Conservation (phyloP, 2,113 vertebrate species). For the Halichoeres trimaculatus region DNA sequence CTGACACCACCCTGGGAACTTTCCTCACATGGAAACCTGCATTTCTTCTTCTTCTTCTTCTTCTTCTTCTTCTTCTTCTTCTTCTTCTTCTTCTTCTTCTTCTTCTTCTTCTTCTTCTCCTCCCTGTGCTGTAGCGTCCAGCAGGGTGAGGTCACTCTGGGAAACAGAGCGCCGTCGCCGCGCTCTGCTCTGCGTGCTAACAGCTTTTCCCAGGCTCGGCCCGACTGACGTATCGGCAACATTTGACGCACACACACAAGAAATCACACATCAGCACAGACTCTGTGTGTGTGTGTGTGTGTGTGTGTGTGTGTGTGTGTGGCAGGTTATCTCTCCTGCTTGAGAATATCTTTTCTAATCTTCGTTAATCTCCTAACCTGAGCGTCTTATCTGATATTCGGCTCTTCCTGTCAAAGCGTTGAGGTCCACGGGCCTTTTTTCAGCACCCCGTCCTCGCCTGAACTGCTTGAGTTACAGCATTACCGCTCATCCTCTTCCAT, state of each 20-base stretch:
- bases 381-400: background rate
- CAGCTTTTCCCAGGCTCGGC: constrained; percentile 35
- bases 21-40: constrained; percentile 57
- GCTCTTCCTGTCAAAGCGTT: background rate
- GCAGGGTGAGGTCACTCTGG: constrained; percentile 43
- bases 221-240: constrained; percentile 37
- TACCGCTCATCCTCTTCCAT: background rate
- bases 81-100: too few relatives aligned
- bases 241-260: constrained; percentile 16
- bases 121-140: background rate
- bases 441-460: background rate
- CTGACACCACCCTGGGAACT: constrained; percentile 50
- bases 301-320: too few relatives aligned
- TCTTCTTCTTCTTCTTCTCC: too few relatives aligned
- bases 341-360: constrained; percentile 7
- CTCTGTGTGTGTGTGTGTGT: constrained; percentile 14
- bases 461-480: background rate
- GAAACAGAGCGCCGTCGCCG: constrained; percentile 18
- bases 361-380: constrained; percentile 6
- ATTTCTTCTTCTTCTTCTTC: too few relatives aligned
- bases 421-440: too few relatives aligned
- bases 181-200: constrained; percentile 6
- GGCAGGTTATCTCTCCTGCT: background rate
- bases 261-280: constrained; percentile 5
- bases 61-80: too few relatives aligned